Evolutionary conservation across 2,797 vertebrate species (phyloP), one percentile per base, ranked within the genome.

Genomic region (Rhadinocentrus ornatus): DNA sequence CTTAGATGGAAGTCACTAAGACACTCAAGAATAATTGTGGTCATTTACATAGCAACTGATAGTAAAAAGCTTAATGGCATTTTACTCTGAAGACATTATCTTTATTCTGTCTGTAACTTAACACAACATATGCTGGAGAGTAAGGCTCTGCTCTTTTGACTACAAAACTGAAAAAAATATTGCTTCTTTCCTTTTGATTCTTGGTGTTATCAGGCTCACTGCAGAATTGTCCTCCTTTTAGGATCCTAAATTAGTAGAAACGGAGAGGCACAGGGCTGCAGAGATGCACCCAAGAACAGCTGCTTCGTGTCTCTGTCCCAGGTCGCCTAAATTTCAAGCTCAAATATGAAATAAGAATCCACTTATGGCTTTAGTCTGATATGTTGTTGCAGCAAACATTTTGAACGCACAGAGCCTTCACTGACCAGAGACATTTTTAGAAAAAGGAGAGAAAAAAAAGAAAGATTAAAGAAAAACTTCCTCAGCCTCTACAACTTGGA

Each of bases 271-370:
- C 6, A 26, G 37, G 37, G 39, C 37, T 41, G 39, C 26, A 27
- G 59, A 20, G 12, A 37, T 39, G 39, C 27, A 46, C 22, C 41
- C 26, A 27, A 10, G 27, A 35, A 26, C 37, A 41, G 59, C 59
- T 61, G 59, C 60, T 31, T 62, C 41, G 22, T 46, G 18, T 31
- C 41, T 46, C 62, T 26, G 32, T 18, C n/a, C 52, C 13, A 32
- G 15, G 62, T 52, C 12, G n/a, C 13, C n/a, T 37, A 52, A 26
- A 48, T 32, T 63, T 22, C 27, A 27, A 3, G 18, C 3, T 32
- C 18, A 35, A 50, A n/a, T 24, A 48, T 34, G 37, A 69, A 59
- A 48, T 20, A 18, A 18, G 15, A 24, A 15, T 12, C 20, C 16
- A 7, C 2, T 41, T 41, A n/a, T n/a, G n/a, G n/a, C 24, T 6